A percentile compares a stretch with the other conserved stretches of the same genome.
These are phyloP conservation scores for Dryococelus australis DNA, from an alignment of 2,888 invertebrate species.

Conservation along the genomic window DNA sequence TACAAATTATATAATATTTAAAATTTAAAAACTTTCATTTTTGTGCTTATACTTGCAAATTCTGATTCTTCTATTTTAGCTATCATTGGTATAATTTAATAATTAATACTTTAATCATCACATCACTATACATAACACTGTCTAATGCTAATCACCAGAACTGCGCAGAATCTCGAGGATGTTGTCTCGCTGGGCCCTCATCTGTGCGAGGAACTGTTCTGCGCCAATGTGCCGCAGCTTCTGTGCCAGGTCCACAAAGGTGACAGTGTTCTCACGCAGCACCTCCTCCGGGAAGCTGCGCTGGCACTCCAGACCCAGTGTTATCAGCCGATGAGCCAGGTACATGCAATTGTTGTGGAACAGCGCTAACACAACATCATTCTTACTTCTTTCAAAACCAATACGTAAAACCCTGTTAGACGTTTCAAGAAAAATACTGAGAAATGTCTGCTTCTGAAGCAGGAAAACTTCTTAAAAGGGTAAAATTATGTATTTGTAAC, in stretches of 20 bases:
- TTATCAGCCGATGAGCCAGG: conserved; percentile 75
- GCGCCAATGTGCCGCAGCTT: conserved; percentile 72
- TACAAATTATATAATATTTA: no score
- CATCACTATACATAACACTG: no score
- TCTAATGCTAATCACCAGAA: background rate
- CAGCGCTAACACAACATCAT: conserved; percentile 65
- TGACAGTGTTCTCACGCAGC: conserved; percentile 64
- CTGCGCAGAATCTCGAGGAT: conserved; percentile 76
- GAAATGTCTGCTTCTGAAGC: no score
- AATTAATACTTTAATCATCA: no score
- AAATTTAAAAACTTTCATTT: no score
- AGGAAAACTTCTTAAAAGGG: no score
- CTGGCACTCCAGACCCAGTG: conserved; percentile 73
- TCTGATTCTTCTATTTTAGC: no score
- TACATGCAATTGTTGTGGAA: conserved; percentile 94
- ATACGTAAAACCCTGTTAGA: background rate
- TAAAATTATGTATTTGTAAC: no score
- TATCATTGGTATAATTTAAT: no score
- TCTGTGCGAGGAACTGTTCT: conserved; percentile 74
- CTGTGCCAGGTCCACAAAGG: conserved; percentile 73
- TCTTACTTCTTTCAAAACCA: background rate
- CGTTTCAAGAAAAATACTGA: background rate
- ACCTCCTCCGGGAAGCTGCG: conserved; percentile 65
- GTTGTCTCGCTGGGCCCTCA: conserved; percentile 78
- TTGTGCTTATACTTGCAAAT: no score